A percentile compares a stretch with the other conserved stretches of the same genome.
Evolutionary conservation across 2,113 vertebrate genomes (phyloP).

Genomic region (Corvus moneduloides): DNA sequence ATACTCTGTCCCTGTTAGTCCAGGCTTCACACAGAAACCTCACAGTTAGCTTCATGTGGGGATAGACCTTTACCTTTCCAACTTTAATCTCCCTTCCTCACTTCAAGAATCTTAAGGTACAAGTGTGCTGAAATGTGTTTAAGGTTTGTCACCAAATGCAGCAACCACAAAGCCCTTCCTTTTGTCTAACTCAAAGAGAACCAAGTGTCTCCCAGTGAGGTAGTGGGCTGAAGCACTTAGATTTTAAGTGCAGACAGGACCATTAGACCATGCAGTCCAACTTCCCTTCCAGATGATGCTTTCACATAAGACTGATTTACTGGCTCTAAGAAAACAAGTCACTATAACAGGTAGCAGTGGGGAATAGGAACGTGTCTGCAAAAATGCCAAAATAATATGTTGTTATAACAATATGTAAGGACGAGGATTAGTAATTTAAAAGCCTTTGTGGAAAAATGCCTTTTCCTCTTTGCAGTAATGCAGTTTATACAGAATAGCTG

Average conservation of each 20-base stretch:
- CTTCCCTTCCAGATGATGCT: not conserved
- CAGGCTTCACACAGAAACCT: not conserved
- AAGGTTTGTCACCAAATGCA: not conserved
- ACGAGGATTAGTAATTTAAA: not conserved
- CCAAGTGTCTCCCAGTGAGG: not conserved
- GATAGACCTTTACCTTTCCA: not conserved
- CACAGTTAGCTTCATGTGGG: not conserved
- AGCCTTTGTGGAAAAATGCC: not conserved
- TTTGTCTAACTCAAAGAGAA: not conserved
- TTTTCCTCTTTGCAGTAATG: not conserved
- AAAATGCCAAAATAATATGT: not conserved
- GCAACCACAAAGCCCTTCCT: not conserved
- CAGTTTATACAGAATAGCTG: not conserved
- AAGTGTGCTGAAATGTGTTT: not conserved
- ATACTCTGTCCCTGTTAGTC: not conserved
- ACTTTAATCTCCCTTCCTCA: not conserved
- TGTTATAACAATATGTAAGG: not conserved
- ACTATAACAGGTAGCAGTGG: not conserved
- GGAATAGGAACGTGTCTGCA: not conserved
- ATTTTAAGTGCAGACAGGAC: not conserved
- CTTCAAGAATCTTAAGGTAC: not conserved
- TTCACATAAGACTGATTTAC: not conserved
- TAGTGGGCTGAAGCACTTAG: not conserved
- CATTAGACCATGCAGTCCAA: not conserved
- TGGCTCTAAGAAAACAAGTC: not conserved